These are phyloP conservation scores for Plectropomus leopardus DNA, from an alignment of 2,113 vertebrate species.

Conservation along the genomic window DNA sequence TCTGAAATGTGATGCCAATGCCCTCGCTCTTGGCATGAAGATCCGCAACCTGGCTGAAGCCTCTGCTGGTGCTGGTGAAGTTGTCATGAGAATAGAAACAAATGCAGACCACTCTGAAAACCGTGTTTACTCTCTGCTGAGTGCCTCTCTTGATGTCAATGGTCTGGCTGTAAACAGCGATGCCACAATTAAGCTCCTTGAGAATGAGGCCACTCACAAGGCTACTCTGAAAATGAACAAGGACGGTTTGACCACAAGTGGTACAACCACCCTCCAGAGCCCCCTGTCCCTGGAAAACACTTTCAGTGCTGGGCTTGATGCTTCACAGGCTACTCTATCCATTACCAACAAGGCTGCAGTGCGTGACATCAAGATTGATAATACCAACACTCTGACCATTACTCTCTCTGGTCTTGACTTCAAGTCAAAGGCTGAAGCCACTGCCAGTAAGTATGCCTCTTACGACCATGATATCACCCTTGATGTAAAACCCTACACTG, in stretches of 20 bases:
- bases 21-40: slow-evolving; percentile 79
- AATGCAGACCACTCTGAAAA: slow-evolving; percentile 83
- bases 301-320: slow-evolving; percentile 86
- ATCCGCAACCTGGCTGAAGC: slow-evolving; percentile 87
- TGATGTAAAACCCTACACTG: slow-evolving; percentile 84
- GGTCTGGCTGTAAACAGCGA: slow-evolving; percentile 82
- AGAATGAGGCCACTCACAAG: slow-evolving; percentile 88
- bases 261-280: slow-evolving; percentile 87
- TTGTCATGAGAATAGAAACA: slow-evolving; percentile 87
- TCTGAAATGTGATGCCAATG: slow-evolving; percentile 87
- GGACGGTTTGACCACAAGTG: slow-evolving; percentile 87
- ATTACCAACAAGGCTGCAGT: slow-evolving; percentile 86
- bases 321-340: slow-evolving; percentile 84
- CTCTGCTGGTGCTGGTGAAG: slow-evolving; percentile 81
- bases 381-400: slow-evolving; percentile 86
- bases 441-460: slow-evolving; percentile 80
- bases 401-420: slow-evolving; percentile 85
- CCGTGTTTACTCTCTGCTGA: slow-evolving; percentile 83
- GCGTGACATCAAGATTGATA: slow-evolving; percentile 84
- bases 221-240: slow-evolving; percentile 85
- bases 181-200: slow-evolving; percentile 81
- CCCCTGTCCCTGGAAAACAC: slow-evolving; percentile 88
- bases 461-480: slow-evolving; percentile 89
- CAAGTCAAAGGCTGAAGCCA: slow-evolving; percentile 87
- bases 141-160: slow-evolving; percentile 86